phyloP scores from a whole-genome alignment of 2,888 invertebrate species.

The Eumacrocentrus americanus region DNA sequence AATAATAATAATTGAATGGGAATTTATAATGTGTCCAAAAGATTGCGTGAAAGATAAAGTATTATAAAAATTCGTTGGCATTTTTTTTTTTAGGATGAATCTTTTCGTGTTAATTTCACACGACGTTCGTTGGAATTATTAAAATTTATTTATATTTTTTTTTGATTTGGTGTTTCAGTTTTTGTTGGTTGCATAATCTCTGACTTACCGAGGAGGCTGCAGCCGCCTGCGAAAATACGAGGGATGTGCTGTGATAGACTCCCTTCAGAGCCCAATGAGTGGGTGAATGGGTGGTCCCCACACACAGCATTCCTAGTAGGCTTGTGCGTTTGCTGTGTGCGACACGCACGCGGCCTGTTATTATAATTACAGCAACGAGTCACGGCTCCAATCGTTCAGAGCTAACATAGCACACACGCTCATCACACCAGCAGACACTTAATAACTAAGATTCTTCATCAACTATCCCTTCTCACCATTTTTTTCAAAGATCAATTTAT shows the following conservation, averaged over 20 bases:
- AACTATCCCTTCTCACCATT: constrained; percentile 14
- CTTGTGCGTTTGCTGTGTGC: constrained; percentile 58
- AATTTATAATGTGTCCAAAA: too few species aligned
- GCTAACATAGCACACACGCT: constrained; percentile 51
- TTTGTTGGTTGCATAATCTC: constrained; percentile 54
- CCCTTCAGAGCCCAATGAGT: constrained; percentile 58
- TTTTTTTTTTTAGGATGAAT: constrained; percentile 23
- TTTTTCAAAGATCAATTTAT: not conserved
- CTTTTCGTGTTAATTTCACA: constrained; percentile 45
- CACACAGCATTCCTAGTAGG: constrained; percentile 57
- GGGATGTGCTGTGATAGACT: constrained; percentile 57
- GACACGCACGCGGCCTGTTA: constrained; percentile 59
- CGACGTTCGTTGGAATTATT: constrained; percentile 37
- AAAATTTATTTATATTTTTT: constrained; percentile 40
- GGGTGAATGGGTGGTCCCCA: constrained; percentile 53
- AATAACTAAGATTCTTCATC: constrained; percentile 37
- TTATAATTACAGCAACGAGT: constrained; percentile 59
- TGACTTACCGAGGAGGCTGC: constrained; percentile 57
- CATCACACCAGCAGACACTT: constrained; percentile 38
- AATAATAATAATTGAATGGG: too few species aligned
- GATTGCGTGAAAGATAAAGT: not conserved
- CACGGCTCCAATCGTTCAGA: constrained; percentile 55
- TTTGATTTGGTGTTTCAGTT: constrained; percentile 39
- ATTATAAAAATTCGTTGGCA: not conserved
- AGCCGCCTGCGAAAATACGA: constrained; percentile 55